phyloP scores from a whole-genome alignment of 2,797 vertebrate genomes.

The Tadarida brasiliensis region DNA sequence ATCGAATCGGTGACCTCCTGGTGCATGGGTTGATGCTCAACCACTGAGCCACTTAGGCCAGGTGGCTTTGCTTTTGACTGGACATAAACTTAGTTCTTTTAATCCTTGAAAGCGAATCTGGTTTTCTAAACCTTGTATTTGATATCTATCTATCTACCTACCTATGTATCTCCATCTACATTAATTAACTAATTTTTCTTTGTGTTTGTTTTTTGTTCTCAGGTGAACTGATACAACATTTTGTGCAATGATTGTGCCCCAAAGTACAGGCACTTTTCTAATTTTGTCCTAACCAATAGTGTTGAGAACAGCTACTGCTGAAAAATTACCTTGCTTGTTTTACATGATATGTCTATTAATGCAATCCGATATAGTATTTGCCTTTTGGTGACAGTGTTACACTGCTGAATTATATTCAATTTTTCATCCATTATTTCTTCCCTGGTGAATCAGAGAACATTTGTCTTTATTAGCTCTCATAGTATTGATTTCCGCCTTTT shows the following conservation, averaged over 20 bases:
- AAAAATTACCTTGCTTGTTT: slow-evolving; percentile 82
- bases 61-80: slow-evolving; percentile 70
- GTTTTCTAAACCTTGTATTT: slow-evolving; percentile 76
- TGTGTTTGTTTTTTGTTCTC: slow-evolving; percentile 62
- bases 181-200: not conserved
- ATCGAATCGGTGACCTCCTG: too few species aligned
- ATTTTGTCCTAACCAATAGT: slow-evolving; percentile 68
- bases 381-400: slow-evolving; percentile 72
- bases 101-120: slow-evolving; percentile 73
- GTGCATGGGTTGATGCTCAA: too few species aligned
- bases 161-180: not conserved
- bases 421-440: slow-evolving; percentile 79
- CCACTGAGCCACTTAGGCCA: too few species aligned
- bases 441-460: slow-evolving; percentile 53
- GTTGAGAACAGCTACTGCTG: slow-evolving; percentile 61
- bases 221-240: slow-evolving; percentile 73
- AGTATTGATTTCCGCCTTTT: slow-evolving; percentile 70
- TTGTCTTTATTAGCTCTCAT: slow-evolving; percentile 71
- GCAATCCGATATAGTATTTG: slow-evolving; percentile 76
- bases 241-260: slow-evolving; percentile 54
- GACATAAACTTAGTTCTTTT: slow-evolving; percentile 74
- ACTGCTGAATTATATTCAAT: slow-evolving; percentile 79
- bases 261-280: slow-evolving; percentile 65
- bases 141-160: not conserved
- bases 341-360: slow-evolving; percentile 78